These are phyloP conservation scores for Euwallacea fornicatus DNA, from an alignment of 1,140 invertebrate species.

Conservation along the genomic window DNA sequence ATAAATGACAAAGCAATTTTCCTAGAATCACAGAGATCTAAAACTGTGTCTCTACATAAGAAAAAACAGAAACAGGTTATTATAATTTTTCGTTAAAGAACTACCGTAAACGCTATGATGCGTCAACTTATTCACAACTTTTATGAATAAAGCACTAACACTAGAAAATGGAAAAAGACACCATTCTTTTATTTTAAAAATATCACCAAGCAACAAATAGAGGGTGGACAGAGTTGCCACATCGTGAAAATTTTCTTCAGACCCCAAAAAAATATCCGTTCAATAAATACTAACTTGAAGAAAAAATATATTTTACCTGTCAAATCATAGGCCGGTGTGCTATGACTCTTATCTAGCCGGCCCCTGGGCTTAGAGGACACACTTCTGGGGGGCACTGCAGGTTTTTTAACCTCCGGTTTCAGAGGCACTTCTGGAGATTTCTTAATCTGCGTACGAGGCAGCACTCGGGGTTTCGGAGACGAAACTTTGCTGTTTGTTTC, in stretches of 20 bases:
- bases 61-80: too few species aligned
- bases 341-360: conserved; percentile 73
- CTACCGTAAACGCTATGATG: too few species aligned
- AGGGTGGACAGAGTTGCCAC: not conserved
- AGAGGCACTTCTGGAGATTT: conserved; percentile 48
- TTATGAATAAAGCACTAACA: too few species aligned
- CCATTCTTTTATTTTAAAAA: not conserved
- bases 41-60: too few species aligned
- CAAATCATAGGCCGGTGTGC: conserved; percentile 74
- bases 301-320: conserved; percentile 44
- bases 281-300: not conserved
- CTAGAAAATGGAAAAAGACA: too few species aligned
- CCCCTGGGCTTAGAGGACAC: conserved; percentile 54
- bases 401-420: conserved; percentile 49
- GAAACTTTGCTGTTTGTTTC: conserved; percentile 34
- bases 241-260: not conserved
- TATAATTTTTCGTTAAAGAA: too few species aligned
- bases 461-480: conserved; percentile 43
- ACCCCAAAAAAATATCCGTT: not conserved
- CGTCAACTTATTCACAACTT: too few species aligned
- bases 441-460: conserved; percentile 40
- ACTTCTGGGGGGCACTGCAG: conserved; percentile 49
- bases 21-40: too few species aligned
- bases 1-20: too few species aligned
- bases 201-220: not conserved